A percentile compares a stretch with the other conserved stretches of the same genome.
These are phyloP conservation scores for Pristionchus maxplancki DNA, from an alignment of 2,888 invertebrate species.

Conservation along the genomic window DNA sequence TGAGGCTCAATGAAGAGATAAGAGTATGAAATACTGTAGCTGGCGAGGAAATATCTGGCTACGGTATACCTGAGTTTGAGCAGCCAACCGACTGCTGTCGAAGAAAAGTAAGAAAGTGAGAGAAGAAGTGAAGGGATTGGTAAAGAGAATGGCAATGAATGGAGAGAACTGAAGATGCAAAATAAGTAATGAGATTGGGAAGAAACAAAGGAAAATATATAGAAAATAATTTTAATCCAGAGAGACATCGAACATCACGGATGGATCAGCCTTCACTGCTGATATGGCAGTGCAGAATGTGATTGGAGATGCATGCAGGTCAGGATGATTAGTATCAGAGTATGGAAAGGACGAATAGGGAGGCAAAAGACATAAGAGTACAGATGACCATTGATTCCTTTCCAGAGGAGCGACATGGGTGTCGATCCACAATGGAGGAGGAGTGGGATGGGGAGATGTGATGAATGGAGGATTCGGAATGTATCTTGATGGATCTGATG, in stretches of 20 bases:
- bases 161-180: neutral
- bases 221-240: conserved; percentile 69
- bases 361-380: too few species aligned
- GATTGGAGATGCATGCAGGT: conserved; percentile 65
- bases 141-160: neutral
- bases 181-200: neutral
- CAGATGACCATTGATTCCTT: too few species aligned
- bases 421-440: conserved; percentile 79
- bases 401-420: conserved; percentile 84
- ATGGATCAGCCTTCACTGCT: conserved; percentile 83
- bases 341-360: neutral
- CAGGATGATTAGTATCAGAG: neutral
- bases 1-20: too few species aligned
- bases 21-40: neutral
- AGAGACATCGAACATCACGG: conserved; percentile 83
- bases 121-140: neutral
- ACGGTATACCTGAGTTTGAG: neutral
- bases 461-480: conserved; percentile 84
- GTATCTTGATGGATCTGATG: conserved; percentile 81
- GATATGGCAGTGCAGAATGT: conserved; percentile 82
- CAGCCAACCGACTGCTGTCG: conserved; percentile 3
- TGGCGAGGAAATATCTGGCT: neutral
- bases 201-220: neutral
- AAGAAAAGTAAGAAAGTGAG: conserved; percentile 14
- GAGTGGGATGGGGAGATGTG: conserved; percentile 82